Evolutionary conservation across 2,113 vertebrate species (phyloP).

Genomic region (Dryoscopus gambensis): DNA sequence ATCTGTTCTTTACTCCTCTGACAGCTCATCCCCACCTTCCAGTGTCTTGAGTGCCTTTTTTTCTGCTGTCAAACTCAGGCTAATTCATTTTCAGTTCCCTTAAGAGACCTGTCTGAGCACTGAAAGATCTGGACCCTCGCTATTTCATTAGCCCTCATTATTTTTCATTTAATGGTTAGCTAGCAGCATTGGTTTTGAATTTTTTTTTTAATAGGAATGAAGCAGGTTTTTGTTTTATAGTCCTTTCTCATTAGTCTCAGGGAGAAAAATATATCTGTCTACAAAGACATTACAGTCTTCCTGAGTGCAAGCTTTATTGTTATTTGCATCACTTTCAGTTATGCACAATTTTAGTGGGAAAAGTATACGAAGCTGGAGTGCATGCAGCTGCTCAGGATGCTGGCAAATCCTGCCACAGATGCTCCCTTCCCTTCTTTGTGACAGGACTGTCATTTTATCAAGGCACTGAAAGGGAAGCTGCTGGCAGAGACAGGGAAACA

Average conservation of each 20-base stretch:
- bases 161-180: slow-evolving; percentile 64
- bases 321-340: slow-evolving; percentile 51
- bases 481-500: not conserved
- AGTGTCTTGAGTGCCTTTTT: slow-evolving; percentile 48
- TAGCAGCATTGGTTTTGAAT: slow-evolving; percentile 31
- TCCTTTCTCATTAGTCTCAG: slow-evolving; percentile 28
- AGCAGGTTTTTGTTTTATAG: slow-evolving; percentile 30
- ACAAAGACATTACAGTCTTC: not conserved
- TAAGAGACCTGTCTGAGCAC: slow-evolving; percentile 53
- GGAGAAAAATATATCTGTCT: slow-evolving; percentile 13
- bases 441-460: not conserved
- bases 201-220: slow-evolving; percentile 5
- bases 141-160: slow-evolving; percentile 64
- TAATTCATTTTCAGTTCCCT: slow-evolving; percentile 65
- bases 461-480: not conserved
- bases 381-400: not conserved
- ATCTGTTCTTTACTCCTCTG: slow-evolving; percentile 36
- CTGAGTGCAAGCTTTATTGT: not conserved
- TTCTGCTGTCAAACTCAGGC: slow-evolving; percentile 44
- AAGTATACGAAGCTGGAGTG: not conserved
- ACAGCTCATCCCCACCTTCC: slow-evolving; percentile 58
- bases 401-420: not conserved
- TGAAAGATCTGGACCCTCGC: slow-evolving; percentile 53
- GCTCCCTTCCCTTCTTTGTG: not conserved
- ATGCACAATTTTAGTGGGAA: not conserved